phyloP scores from a whole-genome alignment of 2,113 vertebrate species.

The Eulemur macaco region DNA sequence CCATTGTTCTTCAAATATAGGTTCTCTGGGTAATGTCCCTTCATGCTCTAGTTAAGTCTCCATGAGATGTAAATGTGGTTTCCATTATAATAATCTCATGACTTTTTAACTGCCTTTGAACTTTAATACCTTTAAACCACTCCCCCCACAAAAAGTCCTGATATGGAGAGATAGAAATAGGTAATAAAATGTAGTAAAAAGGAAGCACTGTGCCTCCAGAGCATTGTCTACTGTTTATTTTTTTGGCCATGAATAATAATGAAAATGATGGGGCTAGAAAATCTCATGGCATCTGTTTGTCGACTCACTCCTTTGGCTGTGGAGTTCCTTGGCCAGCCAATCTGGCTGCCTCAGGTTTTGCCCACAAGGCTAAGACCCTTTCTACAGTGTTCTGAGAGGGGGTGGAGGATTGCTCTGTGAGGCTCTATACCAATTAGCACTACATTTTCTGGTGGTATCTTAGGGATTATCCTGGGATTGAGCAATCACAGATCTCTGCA shows the following conservation, averaged over 20 bases:
- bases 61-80: neutral
- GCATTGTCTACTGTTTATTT: neutral
- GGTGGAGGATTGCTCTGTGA: neutral
- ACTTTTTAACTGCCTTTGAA: constrained; percentile 18
- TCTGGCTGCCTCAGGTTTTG: neutral
- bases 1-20: neutral
- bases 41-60: neutral
- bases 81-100: constrained; percentile 9
- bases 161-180: constrained; percentile 45
- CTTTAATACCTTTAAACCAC: neutral
- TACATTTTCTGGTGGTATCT: neutral
- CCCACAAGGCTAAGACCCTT: neutral
- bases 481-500: constrained; percentile 29
- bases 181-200: constrained; percentile 29
- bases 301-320: neutral
- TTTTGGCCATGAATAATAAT: neutral
- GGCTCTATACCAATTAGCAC: neutral
- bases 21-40: neutral
- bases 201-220: neutral
- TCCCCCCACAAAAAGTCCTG: neutral
- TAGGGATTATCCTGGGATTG: constrained; percentile 19
- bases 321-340: neutral
- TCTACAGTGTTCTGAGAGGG: neutral
- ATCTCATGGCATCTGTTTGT: neutral
- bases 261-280: neutral